phyloP scores from a whole-genome alignment of 2,113 vertebrate genomes.

The Megaptera novaeangliae region DNA sequence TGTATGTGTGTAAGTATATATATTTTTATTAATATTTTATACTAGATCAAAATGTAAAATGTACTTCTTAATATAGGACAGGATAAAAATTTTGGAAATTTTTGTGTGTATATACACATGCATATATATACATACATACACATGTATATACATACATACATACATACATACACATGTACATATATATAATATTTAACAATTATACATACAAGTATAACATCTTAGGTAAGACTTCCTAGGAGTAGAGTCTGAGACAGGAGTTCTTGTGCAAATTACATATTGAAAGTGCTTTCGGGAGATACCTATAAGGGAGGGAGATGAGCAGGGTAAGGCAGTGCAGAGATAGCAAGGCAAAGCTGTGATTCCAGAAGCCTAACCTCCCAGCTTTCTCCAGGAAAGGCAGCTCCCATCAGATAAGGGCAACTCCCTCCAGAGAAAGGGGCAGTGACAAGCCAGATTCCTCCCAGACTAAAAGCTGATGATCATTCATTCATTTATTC shows the following conservation, averaged over 20 bases:
- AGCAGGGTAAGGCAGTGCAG: neutral
- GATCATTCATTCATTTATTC: neutral
- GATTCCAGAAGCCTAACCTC: neutral
- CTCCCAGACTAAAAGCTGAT: neutral
- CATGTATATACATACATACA: neutral
- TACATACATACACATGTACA: too few relatives aligned
- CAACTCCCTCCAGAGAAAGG: neutral
- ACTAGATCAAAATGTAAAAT: slow-evolving; percentile 1
- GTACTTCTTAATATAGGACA: neutral
- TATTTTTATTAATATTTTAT: neutral
- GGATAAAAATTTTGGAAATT: neutral
- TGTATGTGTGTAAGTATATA: neutral
- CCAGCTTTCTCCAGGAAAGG: neutral
- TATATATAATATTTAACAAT: neutral
- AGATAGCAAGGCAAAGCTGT: neutral
- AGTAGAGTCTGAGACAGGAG: neutral
- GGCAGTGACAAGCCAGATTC: neutral
- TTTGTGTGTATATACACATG: neutral
- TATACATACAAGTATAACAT: neutral
- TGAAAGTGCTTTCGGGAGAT: neutral
- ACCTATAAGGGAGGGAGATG: neutral
- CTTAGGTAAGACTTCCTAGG: neutral
- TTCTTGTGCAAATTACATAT: neutral
- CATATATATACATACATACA: too few relatives aligned
- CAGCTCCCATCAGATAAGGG: neutral